Conservation (phyloP, 1,140 invertebrate genomes). For the Drosophila asahinai region DNA sequence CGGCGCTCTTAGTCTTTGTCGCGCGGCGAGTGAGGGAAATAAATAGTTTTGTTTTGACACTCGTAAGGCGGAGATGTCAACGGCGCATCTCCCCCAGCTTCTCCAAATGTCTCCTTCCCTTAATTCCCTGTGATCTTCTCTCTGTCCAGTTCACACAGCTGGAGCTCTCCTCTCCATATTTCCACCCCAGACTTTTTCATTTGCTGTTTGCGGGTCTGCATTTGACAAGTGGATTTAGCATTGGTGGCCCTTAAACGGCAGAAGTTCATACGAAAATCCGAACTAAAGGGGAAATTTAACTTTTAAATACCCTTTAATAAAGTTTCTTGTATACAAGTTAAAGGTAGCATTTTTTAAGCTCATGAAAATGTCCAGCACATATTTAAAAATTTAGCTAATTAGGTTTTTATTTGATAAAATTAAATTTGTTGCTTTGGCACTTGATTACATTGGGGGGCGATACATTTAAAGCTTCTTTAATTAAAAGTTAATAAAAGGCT, state of each 20-base stretch:
- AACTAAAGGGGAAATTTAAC: neutral
- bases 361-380: neutral
- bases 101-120: neutral
- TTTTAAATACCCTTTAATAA: neutral
- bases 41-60: conserved; percentile 68
- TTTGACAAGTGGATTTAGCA: conserved; percentile 64
- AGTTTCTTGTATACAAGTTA: neutral
- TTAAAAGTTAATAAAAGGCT: neutral
- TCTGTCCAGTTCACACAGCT: conserved; percentile 36
- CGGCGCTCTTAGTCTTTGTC: conserved; percentile 33
- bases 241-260: conserved; percentile 32
- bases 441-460: neutral
- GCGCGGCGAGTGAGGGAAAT: conserved; percentile 40
- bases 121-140: conserved; percentile 22
- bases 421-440: neutral
- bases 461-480: neutral
- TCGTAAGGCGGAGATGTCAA: conserved; percentile 52
- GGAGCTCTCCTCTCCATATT: conserved; percentile 8
- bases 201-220: conserved; percentile 32
- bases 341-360: neutral
- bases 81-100: conserved; percentile 17
- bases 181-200: neutral
- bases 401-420: neutral
- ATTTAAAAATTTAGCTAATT: neutral
- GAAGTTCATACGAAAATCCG: neutral